These are phyloP conservation scores for Globicephala melas DNA, from an alignment of 2,113 vertebrate genomes.

Conservation along the genomic window DNA sequence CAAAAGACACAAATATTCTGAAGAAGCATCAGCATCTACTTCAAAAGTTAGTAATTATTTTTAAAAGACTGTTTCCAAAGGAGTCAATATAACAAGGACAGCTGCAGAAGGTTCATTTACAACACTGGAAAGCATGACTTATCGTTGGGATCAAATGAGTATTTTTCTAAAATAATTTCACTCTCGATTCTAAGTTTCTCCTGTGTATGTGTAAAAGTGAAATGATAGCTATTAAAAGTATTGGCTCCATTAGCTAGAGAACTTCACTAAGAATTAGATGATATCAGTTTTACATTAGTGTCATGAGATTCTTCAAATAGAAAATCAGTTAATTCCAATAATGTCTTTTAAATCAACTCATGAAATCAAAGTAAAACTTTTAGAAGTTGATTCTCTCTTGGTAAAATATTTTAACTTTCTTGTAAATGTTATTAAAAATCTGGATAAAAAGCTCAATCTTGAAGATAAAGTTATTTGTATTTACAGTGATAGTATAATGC, in stretches of 20 bases:
- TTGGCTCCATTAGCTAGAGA: not conserved
- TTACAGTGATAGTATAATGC: not conserved
- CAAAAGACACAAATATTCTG: not conserved
- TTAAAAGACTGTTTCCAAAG: not conserved
- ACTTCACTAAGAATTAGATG: not conserved
- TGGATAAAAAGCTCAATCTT: not conserved
- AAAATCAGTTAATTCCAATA: slow-evolving; percentile 1
- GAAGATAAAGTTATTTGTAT: slow-evolving; percentile 4
- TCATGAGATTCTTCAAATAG: slow-evolving; percentile 3
- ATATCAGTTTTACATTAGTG: not conserved
- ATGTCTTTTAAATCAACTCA: slow-evolving; percentile 15
- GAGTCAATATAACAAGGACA: not conserved
- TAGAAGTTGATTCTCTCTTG: not conserved
- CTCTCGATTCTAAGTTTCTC: not conserved
- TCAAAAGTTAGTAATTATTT: not conserved
- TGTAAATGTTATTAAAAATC: not conserved
- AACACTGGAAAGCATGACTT: not conserved
- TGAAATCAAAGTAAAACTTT: slow-evolving; percentile 33
- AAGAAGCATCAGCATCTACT: not conserved
- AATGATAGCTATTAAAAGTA: not conserved
- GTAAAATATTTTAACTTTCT: slow-evolving; percentile 12
- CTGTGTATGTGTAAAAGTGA: not conserved
- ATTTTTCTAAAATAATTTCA: slow-evolving; percentile 28
- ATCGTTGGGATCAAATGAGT: not conserved
- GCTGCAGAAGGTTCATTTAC: not conserved